These are phyloP conservation scores for Semnopithecus entellus DNA, from an alignment of 2,113 vertebrate species.

Conservation along the genomic window DNA sequence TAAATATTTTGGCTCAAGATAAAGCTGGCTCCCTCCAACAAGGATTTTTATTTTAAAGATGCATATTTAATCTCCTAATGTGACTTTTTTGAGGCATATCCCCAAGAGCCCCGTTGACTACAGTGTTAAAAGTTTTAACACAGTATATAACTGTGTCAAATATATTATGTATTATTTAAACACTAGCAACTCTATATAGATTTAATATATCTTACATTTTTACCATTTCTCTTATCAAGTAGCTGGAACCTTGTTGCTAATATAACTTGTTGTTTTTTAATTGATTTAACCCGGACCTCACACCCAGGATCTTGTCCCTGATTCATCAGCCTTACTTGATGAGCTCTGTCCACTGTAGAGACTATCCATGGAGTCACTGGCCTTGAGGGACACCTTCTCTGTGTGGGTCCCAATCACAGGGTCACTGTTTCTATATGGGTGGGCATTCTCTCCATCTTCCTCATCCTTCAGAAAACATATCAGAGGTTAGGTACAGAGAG, in stretches of 20 bases:
- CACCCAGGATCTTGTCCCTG: neutral
- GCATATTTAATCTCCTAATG: neutral
- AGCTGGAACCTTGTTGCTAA: neutral
- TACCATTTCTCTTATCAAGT: conserved; percentile 1
- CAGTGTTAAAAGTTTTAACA: neutral
- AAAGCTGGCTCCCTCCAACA: neutral
- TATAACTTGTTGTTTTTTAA: conserved; percentile 23
- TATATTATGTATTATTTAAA: neutral
- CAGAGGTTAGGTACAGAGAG: neutral
- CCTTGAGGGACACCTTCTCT: conserved; percentile 81
- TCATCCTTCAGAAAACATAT: conserved; percentile 83
- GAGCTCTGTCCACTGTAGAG: conserved; percentile 93
- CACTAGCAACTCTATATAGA: neutral
- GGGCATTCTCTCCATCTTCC: conserved; percentile 74
- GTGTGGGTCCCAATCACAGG: conserved; percentile 75
- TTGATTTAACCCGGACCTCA: neutral
- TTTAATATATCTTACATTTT: neutral
- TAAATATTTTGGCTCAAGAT: neutral
- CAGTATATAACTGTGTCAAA: neutral
- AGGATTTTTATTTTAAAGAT: neutral
- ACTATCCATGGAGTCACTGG: conserved; percentile 92
- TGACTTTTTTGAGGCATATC: neutral
- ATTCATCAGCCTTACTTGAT: conserved; percentile 92
- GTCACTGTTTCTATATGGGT: conserved; percentile 73
- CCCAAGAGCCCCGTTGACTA: neutral